Conservation (phyloP, 2,797 vertebrate genomes). For the Enteromius mattozi region DNA sequence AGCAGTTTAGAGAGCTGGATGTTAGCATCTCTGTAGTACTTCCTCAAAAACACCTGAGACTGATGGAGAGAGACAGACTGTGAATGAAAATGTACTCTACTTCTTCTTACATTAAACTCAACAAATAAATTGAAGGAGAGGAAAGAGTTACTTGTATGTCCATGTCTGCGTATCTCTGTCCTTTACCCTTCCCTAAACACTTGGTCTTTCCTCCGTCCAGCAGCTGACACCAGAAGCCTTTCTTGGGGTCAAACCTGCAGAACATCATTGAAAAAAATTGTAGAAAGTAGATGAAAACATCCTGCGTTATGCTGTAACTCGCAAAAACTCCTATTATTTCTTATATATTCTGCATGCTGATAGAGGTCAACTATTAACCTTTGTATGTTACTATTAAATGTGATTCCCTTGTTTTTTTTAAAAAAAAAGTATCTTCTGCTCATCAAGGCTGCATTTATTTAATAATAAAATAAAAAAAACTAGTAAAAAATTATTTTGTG, state of each 20-base stretch:
- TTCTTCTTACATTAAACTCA: neutral
- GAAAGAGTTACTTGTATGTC: slow-evolving; percentile 82
- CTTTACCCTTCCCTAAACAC: slow-evolving; percentile 98
- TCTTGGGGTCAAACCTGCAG: slow-evolving; percentile 94
- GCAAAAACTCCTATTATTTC: neutral
- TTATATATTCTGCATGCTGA: neutral
- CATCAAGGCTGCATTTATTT: too few relatives aligned
- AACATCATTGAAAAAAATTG: neutral
- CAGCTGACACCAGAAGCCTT: slow-evolving; percentile 98
- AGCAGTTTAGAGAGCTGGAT: slow-evolving; percentile 96
- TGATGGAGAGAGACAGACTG: slow-evolving; percentile 62
- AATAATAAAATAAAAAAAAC: too few relatives aligned
- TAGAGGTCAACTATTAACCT: neutral
- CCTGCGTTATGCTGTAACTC: neutral
- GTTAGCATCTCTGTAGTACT: slow-evolving; percentile 96
- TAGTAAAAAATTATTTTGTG: too few relatives aligned
- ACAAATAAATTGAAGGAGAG: neutral
- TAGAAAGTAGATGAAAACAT: neutral
- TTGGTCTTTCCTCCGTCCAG: slow-evolving; percentile 95
- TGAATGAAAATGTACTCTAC: neutral
- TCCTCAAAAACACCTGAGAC: slow-evolving; percentile 91
- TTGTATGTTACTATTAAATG: neutral
- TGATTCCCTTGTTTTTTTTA: too few relatives aligned
- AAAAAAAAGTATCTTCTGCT: neutral
- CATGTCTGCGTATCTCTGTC: slow-evolving; percentile 95